Conservation (phyloP, 2,888 invertebrate species). For the Standfussiana lucernea region DNA sequence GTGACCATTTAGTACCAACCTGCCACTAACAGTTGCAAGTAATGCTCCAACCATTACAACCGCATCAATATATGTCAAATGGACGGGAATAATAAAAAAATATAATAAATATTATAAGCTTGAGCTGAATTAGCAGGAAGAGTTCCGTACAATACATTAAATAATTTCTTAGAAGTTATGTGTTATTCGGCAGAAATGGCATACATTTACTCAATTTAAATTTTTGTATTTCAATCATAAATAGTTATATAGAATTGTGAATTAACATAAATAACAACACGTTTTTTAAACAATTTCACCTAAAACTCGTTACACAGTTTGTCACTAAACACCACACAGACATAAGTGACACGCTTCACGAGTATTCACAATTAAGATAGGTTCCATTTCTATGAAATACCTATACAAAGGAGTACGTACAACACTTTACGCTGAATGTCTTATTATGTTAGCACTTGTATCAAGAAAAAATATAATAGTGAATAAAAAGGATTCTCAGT, state of each 20-base stretch:
- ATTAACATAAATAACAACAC: background rate
- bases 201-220: background rate
- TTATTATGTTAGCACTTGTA: background rate
- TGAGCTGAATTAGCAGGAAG: background rate
- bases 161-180: background rate
- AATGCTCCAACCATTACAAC: constrained; percentile 69
- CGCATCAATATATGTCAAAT: constrained; percentile 84
- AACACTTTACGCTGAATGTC: background rate
- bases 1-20: constrained; percentile 72
- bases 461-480: constrained; percentile 9
- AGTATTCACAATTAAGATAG: background rate
- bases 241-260: background rate
- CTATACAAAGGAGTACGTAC: background rate
- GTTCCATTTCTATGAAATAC: constrained; percentile 8
- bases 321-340: background rate
- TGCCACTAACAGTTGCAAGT: constrained; percentile 72
- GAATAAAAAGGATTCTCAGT: background rate
- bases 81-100: constrained; percentile 76
- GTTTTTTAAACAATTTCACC: background rate
- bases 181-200: background rate
- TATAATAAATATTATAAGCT: constrained; percentile 41
- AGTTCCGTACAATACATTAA: constrained; percentile 61
- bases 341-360: constrained; percentile 1
- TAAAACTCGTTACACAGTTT: background rate
- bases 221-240: background rate